Conservation (phyloP, 1,140 invertebrate species). For the Bradysia coprophila region DNA sequence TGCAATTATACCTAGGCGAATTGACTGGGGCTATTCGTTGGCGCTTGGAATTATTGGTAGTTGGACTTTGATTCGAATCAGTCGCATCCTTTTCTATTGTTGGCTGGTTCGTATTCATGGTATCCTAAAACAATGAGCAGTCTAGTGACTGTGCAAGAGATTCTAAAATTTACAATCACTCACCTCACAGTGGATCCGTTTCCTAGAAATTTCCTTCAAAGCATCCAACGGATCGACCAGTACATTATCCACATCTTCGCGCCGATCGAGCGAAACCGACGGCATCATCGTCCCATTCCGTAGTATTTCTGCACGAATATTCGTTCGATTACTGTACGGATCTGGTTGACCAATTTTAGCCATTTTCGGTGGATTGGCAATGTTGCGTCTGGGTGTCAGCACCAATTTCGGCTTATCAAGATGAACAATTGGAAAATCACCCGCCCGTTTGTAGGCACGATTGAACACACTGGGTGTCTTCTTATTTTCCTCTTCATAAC, state of each 20-base stretch:
- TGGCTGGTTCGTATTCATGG: too few relatives aligned
- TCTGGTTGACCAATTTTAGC: constrained; percentile 24
- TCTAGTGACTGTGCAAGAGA: too few relatives aligned
- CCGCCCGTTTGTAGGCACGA: constrained; percentile 19
- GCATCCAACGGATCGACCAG: constrained; percentile 28
- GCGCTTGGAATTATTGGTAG: too few relatives aligned
- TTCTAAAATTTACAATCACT: too few relatives aligned
- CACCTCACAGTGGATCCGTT: constrained; percentile 27
- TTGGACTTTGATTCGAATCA: too few relatives aligned
- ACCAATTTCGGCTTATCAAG: constrained; percentile 16
- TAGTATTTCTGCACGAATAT: constrained; percentile 14
- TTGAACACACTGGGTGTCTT: constrained; percentile 13
- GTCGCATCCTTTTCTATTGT: too few relatives aligned
- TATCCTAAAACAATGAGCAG: too few relatives aligned
- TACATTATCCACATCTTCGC: too few relatives aligned
- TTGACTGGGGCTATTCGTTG: too few relatives aligned
- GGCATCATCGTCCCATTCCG: constrained; percentile 16
- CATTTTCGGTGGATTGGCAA: constrained; percentile 14
- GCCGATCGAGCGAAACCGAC: too few relatives aligned
- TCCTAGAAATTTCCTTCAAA: constrained; percentile 29
- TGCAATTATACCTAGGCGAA: too few relatives aligned
- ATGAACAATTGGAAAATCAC: constrained; percentile 18
- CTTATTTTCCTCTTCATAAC: constrained; percentile 20
- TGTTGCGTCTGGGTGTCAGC: constrained; percentile 10
- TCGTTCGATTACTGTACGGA: constrained; percentile 11